Conservation (phyloP, 2,113 vertebrate genomes). For the Arothron firmamentum region DNA sequence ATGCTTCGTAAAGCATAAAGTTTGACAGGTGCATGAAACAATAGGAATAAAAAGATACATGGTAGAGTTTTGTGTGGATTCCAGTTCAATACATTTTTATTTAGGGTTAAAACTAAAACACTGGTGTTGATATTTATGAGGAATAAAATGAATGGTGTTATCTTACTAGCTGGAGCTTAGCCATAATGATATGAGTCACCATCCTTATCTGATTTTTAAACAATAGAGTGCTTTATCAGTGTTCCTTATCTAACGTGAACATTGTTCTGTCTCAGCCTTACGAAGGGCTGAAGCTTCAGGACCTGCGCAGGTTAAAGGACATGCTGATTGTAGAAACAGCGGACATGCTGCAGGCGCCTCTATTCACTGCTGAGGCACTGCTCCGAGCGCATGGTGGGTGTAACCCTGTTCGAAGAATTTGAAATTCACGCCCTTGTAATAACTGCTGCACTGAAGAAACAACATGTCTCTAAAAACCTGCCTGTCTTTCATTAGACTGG, state of each 20-base stretch:
- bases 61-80: too few relatives aligned
- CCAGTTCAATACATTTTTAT: too few relatives aligned
- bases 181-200: too few relatives aligned
- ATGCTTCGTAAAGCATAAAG: too few relatives aligned
- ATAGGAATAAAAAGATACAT: too few relatives aligned
- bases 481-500: constrained; percentile 55
- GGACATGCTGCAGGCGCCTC: constrained; percentile 97
- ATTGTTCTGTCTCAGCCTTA: constrained; percentile 76
- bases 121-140: too few relatives aligned
- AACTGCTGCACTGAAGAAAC: neutral
- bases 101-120: too few relatives aligned
- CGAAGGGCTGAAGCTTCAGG: constrained; percentile 93
- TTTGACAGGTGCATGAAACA: too few relatives aligned
- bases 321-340: constrained; percentile 98
- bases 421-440: neutral
- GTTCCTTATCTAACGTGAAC: neutral
- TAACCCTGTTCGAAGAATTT: neutral
- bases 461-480: neutral
- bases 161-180: too few relatives aligned
- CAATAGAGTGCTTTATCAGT: neutral
- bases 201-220: too few relatives aligned
- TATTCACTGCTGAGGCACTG: constrained; percentile 96
- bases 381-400: constrained; percentile 90
- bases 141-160: too few relatives aligned
- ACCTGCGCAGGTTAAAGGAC: constrained; percentile 92